These are phyloP conservation scores for Amphiprion ocellaris DNA, from an alignment of 2,113 vertebrate genomes.

Conservation along the genomic window DNA sequence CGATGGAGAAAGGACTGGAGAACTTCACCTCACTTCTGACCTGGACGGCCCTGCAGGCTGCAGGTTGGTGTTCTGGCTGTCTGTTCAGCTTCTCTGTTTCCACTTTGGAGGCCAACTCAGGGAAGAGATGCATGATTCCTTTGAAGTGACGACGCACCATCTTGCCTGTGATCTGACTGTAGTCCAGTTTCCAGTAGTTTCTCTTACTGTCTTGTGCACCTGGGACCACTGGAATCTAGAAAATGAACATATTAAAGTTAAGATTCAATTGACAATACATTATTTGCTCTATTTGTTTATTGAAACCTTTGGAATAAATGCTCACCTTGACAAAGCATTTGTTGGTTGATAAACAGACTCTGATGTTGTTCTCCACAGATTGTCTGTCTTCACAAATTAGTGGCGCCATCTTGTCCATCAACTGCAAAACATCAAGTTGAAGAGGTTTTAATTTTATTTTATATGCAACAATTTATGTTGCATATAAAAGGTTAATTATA, in stretches of 20 bases:
- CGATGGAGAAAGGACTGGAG: conserved; percentile 79
- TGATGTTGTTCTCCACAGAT: conserved; percentile 69
- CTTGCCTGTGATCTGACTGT: conserved; percentile 63
- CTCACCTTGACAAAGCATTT: conserved; percentile 80
- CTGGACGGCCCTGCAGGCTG: not conserved
- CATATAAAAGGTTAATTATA: not conserved
- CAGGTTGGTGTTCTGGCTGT: not conserved
- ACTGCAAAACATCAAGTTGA: conserved; percentile 53
- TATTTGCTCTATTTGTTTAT: too few species aligned
- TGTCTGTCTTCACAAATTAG: conserved; percentile 66
- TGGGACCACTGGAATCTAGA: conserved; percentile 71
- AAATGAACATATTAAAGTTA: not conserved
- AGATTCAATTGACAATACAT: not conserved
- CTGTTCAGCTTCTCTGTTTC: not conserved
- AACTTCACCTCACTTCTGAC: conserved; percentile 65
- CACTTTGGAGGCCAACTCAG: conserved; percentile 54
- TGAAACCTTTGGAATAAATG: not conserved
- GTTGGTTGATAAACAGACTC: conserved; percentile 78
- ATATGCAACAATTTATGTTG: not conserved
- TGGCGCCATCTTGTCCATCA: conserved; percentile 68
- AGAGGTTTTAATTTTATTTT: not conserved
- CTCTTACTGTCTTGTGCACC: conserved; percentile 54
- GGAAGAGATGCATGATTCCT: conserved; percentile 69
- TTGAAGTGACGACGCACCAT: conserved; percentile 80
- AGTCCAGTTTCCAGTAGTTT: conserved; percentile 80